Evolutionary conservation across 1,140 invertebrate genomes (phyloP).

Genomic region (Drosophila triauraria): DNA sequence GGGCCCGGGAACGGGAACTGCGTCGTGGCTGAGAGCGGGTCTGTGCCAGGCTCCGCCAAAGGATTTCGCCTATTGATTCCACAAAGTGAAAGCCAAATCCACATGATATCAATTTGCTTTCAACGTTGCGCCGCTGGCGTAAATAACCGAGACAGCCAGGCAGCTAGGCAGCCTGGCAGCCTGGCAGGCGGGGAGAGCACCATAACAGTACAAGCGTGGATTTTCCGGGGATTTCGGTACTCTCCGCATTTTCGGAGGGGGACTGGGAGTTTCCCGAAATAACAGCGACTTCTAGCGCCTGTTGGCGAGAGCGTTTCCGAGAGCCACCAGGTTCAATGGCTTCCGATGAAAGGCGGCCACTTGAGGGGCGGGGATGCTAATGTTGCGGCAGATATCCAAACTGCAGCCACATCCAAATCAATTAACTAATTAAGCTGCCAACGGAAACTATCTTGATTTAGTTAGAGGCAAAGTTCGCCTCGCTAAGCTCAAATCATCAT

Average conservation of each 20-base stretch:
- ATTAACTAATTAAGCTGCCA: constrained; percentile 47
- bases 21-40: constrained; percentile 34
- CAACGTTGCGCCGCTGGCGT: constrained; percentile 71
- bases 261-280: constrained; percentile 8
- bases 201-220: constrained; percentile 28
- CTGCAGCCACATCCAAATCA: constrained; percentile 19
- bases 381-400: constrained; percentile 20
- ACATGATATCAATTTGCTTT: constrained; percentile 84
- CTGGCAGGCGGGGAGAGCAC: constrained; percentile 17
- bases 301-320: constrained; percentile 1
- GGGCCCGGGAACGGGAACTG: constrained; percentile 5
- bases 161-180: constrained; percentile 44
- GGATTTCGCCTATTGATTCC: constrained; percentile 81
- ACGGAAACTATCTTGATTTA: constrained; percentile 8
- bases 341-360: constrained; percentile 5
- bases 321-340: constrained; percentile 32
- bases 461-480: not conserved
- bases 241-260: constrained; percentile 8
- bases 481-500: not conserved
- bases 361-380: constrained; percentile 10
- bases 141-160: constrained; percentile 71
- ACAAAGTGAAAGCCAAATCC: constrained; percentile 81
- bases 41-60: constrained; percentile 59
- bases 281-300: constrained; percentile 58
- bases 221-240: constrained; percentile 28